Base-by-base conservation (phyloP, 2,113 vertebrate genomes). In the Crotalus viridis region DNA sequence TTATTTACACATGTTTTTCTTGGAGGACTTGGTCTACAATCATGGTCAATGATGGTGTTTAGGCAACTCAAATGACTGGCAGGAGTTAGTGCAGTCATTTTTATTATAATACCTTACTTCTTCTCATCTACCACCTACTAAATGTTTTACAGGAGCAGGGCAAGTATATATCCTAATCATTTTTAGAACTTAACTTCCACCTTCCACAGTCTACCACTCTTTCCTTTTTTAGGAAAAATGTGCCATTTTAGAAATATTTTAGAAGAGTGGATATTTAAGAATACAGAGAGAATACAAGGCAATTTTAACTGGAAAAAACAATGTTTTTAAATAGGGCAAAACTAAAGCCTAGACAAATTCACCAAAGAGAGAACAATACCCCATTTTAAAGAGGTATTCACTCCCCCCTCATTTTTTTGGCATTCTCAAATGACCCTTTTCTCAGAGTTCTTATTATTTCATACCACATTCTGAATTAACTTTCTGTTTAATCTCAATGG, bases 281-380 rank as follows among this genome's bases (percentile, higher is more conserved):
- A 87, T n/a, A 6, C 10, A 87, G 46, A 52, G 13, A 6, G 4
- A 24, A n/a, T 17, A 52, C 48, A 52, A 87, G 85, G 24, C 87
- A 94, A 21, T 51, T 90, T 96, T 93, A 95, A 95, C 94, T 87
- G 95, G 93, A 93, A 91, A 33, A 52, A 87, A 52, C 46, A 52
- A 28, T 87, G 48, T 39, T 33, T 51, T 52, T 17, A 52, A 87
- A 87, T 17, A 26, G n/a, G 69, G n/a, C 33, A 81, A 81, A 81
- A 81, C 1, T 81, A 74, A 5, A 74, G 15, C 5, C 5, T 39
- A 39, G n/a, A 39, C n/a, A 74, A 74, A 74, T 15, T 74, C n/a
- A 74, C 28, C 55, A 69, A n/a, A 69, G 28, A 10, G 61, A 28
- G 61, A 69, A 13, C 4, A n/a, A n/a, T 69, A 69, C n/a, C 28